Evolutionary conservation across 2,888 invertebrate genomes (phyloP).

Genomic region (Coecobrya sp.): DNA sequence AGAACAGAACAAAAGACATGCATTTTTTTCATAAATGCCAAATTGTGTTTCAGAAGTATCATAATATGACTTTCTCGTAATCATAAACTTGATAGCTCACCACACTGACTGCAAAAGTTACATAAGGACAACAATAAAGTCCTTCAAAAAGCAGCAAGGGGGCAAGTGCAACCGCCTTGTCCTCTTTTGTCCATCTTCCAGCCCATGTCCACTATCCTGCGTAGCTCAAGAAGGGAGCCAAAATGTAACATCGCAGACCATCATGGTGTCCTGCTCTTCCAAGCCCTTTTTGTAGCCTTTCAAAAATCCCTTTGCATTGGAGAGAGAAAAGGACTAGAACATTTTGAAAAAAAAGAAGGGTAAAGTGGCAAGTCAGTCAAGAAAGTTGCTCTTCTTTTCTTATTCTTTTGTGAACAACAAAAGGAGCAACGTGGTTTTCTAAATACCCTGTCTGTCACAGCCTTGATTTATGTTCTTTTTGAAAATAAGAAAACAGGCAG

Average conservation of each 20-base stretch:
- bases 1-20: not conserved
- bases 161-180: not conserved
- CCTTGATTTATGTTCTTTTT: constrained; percentile 72
- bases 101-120: not conserved
- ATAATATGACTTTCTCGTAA: not conserved
- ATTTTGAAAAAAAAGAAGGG: constrained; percentile 15
- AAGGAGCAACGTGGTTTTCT: constrained; percentile 57
- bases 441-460: constrained; percentile 72
- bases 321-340: constrained; percentile 2
- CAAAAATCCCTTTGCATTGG: not conserved
- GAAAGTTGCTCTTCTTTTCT: constrained; percentile 32
- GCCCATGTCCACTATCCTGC: too few species aligned
- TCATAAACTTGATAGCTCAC: not conserved
- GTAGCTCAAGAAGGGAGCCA: not conserved
- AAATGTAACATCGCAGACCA: not conserved
- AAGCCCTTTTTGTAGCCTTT: constrained; percentile 18
- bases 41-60: too few species aligned
- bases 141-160: not conserved
- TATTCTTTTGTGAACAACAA: constrained; percentile 40
- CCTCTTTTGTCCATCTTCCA: not conserved
- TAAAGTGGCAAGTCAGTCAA: constrained; percentile 62
- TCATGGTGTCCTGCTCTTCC: constrained; percentile 26
- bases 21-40: not conserved
- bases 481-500: not conserved
- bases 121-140: not conserved